A percentile compares a stretch with the other conserved stretches of the same genome.
Conservation (phyloP, 92 coral and sea anemone species). For the Diadumene lineata region DNA sequence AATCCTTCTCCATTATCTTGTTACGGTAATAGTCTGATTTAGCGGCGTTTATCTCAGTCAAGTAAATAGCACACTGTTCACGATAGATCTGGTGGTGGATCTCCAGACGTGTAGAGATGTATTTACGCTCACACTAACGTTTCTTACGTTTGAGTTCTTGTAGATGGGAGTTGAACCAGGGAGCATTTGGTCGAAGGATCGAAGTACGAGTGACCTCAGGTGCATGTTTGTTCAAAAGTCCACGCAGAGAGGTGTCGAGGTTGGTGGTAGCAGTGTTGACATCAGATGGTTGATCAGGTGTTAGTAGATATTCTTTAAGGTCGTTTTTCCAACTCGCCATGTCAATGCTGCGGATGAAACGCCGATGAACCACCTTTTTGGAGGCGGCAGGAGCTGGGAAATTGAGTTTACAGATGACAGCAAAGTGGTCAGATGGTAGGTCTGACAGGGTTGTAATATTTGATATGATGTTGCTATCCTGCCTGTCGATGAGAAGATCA, state of each 20-base stretch:
- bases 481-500: conserved; percentile 27
- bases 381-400: conserved; percentile 22
- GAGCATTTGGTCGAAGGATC: conserved; percentile 20
- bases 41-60: conserved; percentile 20
- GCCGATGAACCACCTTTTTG: conserved; percentile 12
- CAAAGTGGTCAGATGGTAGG: conserved; percentile 34
- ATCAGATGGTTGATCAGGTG: background rate
- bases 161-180: conserved; percentile 28
- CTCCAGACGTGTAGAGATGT: conserved; percentile 28
- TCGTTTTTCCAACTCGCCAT: conserved; percentile 22
- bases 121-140: conserved; percentile 35
- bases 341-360: conserved; percentile 21
- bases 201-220: conserved; percentile 9
- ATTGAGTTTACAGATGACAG: conserved; percentile 20
- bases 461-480: conserved; percentile 17
- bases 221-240: conserved; percentile 33
- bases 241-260: conserved; percentile 15
- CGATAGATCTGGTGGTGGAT: conserved; percentile 41
- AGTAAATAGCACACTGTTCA: conserved; percentile 33
- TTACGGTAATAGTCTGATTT: conserved; percentile 33
- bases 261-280: background rate
- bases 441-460: conserved; percentile 7
- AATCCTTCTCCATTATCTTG: conserved; percentile 15
- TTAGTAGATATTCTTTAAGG: conserved; percentile 1
- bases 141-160: conserved; percentile 20